phyloP scores from a whole-genome alignment of 2,797 vertebrate species.

The Myotis vivesi region DNA sequence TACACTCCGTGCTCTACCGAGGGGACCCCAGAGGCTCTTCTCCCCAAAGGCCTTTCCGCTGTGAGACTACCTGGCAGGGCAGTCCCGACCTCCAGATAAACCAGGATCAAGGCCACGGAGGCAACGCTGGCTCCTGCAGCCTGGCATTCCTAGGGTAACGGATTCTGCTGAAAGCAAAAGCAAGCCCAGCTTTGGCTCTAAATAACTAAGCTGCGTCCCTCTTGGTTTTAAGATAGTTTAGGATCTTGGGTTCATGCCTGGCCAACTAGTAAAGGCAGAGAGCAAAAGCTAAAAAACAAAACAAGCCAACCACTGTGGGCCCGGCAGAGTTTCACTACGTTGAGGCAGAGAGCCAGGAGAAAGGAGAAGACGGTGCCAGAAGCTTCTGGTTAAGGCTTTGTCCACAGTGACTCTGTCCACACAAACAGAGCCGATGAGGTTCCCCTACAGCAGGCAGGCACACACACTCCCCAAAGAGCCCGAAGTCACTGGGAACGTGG shows the following conservation, averaged over 20 bases:
- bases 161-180: not conserved
- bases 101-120: not conserved
- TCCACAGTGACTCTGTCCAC: not conserved
- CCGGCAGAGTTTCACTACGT: not conserved
- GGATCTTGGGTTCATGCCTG: not conserved
- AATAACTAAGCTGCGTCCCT: not conserved
- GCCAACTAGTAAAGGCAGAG: not conserved
- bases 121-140: not conserved
- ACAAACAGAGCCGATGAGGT: not conserved
- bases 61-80: not conserved
- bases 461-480: not conserved
- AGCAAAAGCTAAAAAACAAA: not conserved
- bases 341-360: not conserved
- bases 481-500: not conserved
- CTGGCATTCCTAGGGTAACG: not conserved
- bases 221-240: conserved; percentile 39
- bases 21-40: not conserved
- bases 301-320: too few relatives aligned
- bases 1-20: not conserved
- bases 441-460: not conserved
- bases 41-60: not conserved
- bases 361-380: not conserved
- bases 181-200: conserved; percentile 1
- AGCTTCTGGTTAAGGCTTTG: not conserved
- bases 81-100: not conserved